Evolutionary conservation across 2,797 vertebrate genomes (phyloP), one percentile per base, ranked within the genome.

Genomic region (Megaceryle alcyon): DNA sequence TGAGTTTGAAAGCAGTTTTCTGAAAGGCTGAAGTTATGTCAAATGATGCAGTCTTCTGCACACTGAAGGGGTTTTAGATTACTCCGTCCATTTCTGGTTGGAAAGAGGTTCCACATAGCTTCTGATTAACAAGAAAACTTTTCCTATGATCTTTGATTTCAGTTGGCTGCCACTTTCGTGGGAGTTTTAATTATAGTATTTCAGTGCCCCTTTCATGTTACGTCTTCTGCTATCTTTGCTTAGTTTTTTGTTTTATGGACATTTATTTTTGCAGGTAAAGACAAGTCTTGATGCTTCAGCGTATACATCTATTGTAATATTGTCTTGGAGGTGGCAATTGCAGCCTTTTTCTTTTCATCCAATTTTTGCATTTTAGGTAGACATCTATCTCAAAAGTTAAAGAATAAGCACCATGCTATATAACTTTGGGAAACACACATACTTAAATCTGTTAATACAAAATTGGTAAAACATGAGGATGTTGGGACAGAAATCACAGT

Each of bases 121-220:
- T 96, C 59, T 6, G 11, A 82, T 97, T 92, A 68, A 68, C n/a
- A 77, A 91, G 61, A 33, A 86, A 66, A n/a, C 63, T 95, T 96
- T 94, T 79, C 82, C 48, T 85, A 18, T 6, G 35, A 80, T 91
- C 94, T 95, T 92, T 91, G 77, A 92, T 97, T 96, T 90, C 72
- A 86, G 28, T 90, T 93, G 91, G 75, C 84, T 94, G 77, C 39
- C 35, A 51, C 91, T 95, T 92, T 35, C 60, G 68, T 95, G 73
- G 26, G 53, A 94, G 18, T 88, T 97, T 84, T 20, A 6, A 60
- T 53, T 93, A 64, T 90, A 89, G 16, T 77, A 64, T 87, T 94
- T 92, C 69, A 64, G 3, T 89, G 44, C n/a, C 35, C n/a, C 33
- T 95, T 94, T 97, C 35, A 28, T 94, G 65, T 81, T 90, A 86